Percentiles rank a stretch among this genome's conserved stretches.
phyloP scores from a whole-genome alignment of 2,888 invertebrate species.

The Chaitophorus viminalis region DNA sequence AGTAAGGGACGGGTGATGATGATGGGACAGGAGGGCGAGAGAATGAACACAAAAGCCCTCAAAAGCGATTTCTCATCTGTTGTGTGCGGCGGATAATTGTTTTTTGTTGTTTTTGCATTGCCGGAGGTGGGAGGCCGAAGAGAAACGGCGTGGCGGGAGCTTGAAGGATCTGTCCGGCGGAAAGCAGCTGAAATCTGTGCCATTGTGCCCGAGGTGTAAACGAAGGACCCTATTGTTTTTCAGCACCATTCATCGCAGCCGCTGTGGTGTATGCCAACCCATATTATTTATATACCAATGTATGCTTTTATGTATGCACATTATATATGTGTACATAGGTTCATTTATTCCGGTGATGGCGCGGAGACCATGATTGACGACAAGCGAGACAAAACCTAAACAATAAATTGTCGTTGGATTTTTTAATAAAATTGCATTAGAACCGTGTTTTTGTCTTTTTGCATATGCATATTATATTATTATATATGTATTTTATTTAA shows the following conservation, averaged over 20 bases:
- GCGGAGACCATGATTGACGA: not conserved
- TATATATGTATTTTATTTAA: too few species aligned
- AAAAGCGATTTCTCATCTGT: conserved; percentile 49
- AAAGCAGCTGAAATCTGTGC: conserved; percentile 57
- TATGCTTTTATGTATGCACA: not conserved
- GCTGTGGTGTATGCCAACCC: not conserved
- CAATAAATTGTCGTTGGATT: not conserved
- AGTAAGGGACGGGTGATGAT: not conserved
- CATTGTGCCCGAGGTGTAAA: conserved; percentile 60
- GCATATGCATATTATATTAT: too few species aligned
- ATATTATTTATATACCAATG: not conserved
- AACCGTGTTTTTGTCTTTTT: not conserved
- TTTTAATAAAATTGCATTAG: not conserved
- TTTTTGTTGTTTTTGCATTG: conserved; percentile 34
- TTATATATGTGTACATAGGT: not conserved
- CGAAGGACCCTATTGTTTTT: conserved; percentile 60
- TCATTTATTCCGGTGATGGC: not conserved
- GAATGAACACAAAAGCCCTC: conserved; percentile 24
- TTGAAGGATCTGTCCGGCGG: conserved; percentile 53
- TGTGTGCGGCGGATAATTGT: conserved; percentile 34
- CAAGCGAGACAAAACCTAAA: not conserved
- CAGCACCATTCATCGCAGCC: conserved; percentile 42
- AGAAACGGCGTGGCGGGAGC: not conserved
- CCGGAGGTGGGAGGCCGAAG: not conserved
- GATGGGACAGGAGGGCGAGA: not conserved